Evolutionary conservation across 2,797 vertebrate species (phyloP), one percentile per base, ranked within the genome.

Genomic region (Brachyalestes nurse): DNA sequence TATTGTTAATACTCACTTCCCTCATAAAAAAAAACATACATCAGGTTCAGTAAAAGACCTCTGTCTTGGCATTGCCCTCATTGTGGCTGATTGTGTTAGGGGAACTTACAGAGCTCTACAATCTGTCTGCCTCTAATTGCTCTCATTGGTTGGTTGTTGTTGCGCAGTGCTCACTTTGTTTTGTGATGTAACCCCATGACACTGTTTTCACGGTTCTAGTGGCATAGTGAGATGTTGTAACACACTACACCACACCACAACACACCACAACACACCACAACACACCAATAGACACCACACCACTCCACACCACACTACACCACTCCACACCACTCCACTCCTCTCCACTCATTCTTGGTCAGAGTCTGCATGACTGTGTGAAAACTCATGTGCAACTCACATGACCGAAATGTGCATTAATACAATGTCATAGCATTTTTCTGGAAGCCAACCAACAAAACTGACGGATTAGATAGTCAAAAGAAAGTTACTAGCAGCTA

Each of bases 311-410:
- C 64, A 81, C 80, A 77, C 61, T 71, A 34, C 34, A 34, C 34
- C 34, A 34, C 34, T 3, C 34, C 34, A 34, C 34, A 34, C 34
- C 34, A 28, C 28, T 1, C 28, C 28, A 28, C 28, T 1, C 28
- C 28, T 28, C 28, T 28, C 28, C 28, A 75, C 70, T 84, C 70
- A 72, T 83, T 77, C 75, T 67, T 79, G 75, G 81, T 84, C 82
- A 73, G 51, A 77, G 76, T 77, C 79, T 86, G 88, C 86, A 88
- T 88, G 87, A 83, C 38, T 80, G 81, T 86, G 74, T 80, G 47
- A 75, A 69, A 75, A 34, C 38, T 82, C 78, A 85, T 87, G 49
- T 82, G 84, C 80, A 72, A 74, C 61, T 70, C 60, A 47, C 14
- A 72, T 82, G 82, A 64, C 25, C 25, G 23, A 40, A 40, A 13